Evolutionary conservation across 2,113 vertebrate genomes (phyloP), one percentile per base, ranked within the genome.

Genomic region (Onychostruthus taczanowskii): DNA sequence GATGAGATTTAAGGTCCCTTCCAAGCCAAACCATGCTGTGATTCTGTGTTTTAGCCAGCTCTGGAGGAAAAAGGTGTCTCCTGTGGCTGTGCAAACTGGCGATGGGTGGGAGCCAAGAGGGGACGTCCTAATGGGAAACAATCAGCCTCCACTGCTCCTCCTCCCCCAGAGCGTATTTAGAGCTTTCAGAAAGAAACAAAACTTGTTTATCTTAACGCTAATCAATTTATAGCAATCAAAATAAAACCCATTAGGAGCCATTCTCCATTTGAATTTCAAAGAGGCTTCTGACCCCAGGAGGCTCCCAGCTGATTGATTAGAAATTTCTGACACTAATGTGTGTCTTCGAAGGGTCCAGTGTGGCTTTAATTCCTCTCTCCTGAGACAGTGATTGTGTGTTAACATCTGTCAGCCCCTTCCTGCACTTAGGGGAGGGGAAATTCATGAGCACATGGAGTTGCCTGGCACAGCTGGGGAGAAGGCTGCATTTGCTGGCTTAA

Each of bases 251-350:
- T 98, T 98, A 98, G 97, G 83, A 87, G 92, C 77, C 90, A 89
- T 93, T 94, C 95, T 84, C 90, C 80, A 92, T 91, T 56, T 89
- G 97, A 97, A 97, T 94, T 96, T 96, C 97, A 95, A 94, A 95
- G 96, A 77, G 94, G 83, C 89, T 97, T 94, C 89, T 96, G 97
- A 97, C 97, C 96, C 96, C 96, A 93, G 92, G 78, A 96, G 97
- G 94, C 93, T 95, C 94, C 58, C 89, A 94, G 97, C 91, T 97
- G 97, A 98, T 97, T 98, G 97, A 98, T 97, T 97, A 97, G 97
- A 94, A 96, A 98, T 97, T 97, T 97, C 95, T 97, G 97, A 98
- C 97, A 97, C 97, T 98, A 98, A 98, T 98, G 97, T 97, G 95
- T 87, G 74, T 90, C 95, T 89, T 46, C 6, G 9, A 92, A 96